Conservation (phyloP, 1,140 invertebrate genomes). For the Acromyrmex echinatior region DNA sequence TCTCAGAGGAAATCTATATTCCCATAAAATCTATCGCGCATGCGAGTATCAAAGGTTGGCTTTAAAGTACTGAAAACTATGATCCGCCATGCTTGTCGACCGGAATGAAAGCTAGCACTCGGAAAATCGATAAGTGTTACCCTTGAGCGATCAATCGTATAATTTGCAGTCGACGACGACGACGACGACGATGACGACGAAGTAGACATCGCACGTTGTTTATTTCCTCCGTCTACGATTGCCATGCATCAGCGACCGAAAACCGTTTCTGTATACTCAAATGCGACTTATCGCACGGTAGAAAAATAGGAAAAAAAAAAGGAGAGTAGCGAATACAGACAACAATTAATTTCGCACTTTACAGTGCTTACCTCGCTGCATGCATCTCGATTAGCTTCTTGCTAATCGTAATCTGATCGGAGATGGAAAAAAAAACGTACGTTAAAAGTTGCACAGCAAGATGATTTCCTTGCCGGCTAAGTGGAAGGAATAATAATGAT, state of each 20-base stretch:
- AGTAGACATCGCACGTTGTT: not conserved
- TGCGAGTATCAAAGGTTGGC: not conserved
- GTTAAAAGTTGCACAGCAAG: constrained; percentile 33
- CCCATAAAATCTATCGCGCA: not conserved
- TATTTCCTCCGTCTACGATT: constrained; percentile 10
- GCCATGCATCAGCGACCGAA: not conserved
- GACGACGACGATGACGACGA: not conserved
- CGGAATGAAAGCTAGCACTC: constrained; percentile 17
- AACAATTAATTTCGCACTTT: constrained; percentile 46
- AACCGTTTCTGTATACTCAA: constrained; percentile 16
- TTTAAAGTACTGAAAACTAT: not conserved
- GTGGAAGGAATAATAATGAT: constrained; percentile 61
- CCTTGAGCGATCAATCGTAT: constrained; percentile 54
- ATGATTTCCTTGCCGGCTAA: constrained; percentile 55
- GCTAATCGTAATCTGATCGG: constrained; percentile 24
- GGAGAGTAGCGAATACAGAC: not conserved
- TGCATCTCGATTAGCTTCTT: constrained; percentile 41
- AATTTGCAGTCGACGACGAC: constrained; percentile 14
- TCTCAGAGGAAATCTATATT: too few species aligned
- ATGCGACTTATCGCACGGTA: not conserved
- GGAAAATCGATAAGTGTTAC: constrained; percentile 48
- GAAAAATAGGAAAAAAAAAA: not conserved
- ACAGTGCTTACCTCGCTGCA: constrained; percentile 2
- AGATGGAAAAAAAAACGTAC: not conserved
- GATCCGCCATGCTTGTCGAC: constrained; percentile 6